A percentile compares a stretch with the other conserved stretches of the same genome.
These are phyloP conservation scores for Anastatus disparis DNA, from an alignment of 1,140 invertebrate genomes.

Conservation along the genomic window DNA sequence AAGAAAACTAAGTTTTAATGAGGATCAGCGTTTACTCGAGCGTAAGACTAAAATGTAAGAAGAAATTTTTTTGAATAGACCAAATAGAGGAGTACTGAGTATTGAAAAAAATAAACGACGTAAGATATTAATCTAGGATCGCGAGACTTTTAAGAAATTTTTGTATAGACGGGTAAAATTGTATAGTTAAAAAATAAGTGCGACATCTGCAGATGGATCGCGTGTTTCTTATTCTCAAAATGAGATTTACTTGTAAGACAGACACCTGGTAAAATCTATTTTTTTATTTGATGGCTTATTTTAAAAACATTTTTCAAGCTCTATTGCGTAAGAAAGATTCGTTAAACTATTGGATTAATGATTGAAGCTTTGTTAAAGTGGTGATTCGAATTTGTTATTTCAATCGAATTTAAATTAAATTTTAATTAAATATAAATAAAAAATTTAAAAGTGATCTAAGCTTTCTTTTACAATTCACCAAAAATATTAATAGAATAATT, in stretches of 20 bases:
- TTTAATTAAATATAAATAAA: no score
- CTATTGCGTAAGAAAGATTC: no score
- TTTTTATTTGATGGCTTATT: background rate
- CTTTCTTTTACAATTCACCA: no score
- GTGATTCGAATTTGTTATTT: no score
- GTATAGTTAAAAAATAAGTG: slow-evolving; percentile 11
- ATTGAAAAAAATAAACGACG: slow-evolving; percentile 22
- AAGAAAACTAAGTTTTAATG: slow-evolving; percentile 39
- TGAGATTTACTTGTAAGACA: background rate
- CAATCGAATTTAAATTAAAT: no score
- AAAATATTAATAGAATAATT: no score
- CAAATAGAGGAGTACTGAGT: no score
- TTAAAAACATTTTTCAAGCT: background rate
- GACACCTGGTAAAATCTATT: slow-evolving; percentile 6
- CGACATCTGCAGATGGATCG: background rate
- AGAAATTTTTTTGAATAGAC: no score
- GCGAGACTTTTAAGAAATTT: background rate
- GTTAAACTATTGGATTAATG: no score
- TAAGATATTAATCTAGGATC: slow-evolving; percentile 49
- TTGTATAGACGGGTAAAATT: slow-evolving; percentile 6
- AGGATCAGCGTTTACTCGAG: slow-evolving; percentile 54
- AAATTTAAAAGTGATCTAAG: no score
- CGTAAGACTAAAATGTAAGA: no score
- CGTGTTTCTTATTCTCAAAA: background rate
- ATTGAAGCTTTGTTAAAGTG: no score